Evolutionary conservation across 1,140 invertebrate genomes (phyloP).

Genomic region (Aradophagus sp.): DNA sequence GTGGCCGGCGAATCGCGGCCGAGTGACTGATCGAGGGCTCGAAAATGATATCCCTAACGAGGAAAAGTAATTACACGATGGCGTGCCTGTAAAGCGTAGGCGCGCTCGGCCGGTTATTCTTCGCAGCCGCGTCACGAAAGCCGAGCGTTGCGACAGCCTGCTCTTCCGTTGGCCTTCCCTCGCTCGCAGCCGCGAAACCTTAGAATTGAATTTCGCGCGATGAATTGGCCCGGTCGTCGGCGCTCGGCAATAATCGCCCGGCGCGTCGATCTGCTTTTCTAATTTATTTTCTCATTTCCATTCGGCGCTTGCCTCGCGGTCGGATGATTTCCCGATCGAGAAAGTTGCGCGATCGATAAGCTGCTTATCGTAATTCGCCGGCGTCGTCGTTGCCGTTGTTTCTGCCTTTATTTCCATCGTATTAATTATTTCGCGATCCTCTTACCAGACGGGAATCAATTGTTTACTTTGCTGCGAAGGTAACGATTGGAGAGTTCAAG

Average conservation of each 20-base stretch:
- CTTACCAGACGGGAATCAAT: conserved; percentile 64
- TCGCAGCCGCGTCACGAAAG: conserved; percentile 50
- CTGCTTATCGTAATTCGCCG: too few relatives aligned
- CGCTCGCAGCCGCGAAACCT: conserved; percentile 1
- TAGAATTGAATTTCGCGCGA: conserved; percentile 7
- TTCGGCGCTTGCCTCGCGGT: too few relatives aligned
- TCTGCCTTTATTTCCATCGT: too few relatives aligned
- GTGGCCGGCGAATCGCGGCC: conserved; percentile 16
- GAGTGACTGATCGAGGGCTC: conserved; percentile 64
- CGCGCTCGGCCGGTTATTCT: conserved; percentile 42
- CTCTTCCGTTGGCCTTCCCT: conserved; percentile 27
- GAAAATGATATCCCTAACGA: conserved; percentile 72
- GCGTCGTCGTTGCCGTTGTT: too few relatives aligned
- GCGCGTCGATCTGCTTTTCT: too few relatives aligned
- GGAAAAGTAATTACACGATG: conserved; percentile 72
- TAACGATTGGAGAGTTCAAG: conserved; percentile 14
- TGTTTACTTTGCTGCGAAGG: conserved; percentile 62
- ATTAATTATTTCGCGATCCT: too few relatives aligned
- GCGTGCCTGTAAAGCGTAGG: conserved; percentile 67
- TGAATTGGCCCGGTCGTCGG: too few relatives aligned
- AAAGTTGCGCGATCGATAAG: too few relatives aligned
- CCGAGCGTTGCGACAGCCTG: conserved; percentile 6
- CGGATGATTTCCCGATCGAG: too few relatives aligned
- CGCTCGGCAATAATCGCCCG: too few relatives aligned
- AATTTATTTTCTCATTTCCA: too few relatives aligned